Base-by-base conservation (phyloP, 2,888 invertebrate species). In the Chrysotoxum bicinctum region DNA sequence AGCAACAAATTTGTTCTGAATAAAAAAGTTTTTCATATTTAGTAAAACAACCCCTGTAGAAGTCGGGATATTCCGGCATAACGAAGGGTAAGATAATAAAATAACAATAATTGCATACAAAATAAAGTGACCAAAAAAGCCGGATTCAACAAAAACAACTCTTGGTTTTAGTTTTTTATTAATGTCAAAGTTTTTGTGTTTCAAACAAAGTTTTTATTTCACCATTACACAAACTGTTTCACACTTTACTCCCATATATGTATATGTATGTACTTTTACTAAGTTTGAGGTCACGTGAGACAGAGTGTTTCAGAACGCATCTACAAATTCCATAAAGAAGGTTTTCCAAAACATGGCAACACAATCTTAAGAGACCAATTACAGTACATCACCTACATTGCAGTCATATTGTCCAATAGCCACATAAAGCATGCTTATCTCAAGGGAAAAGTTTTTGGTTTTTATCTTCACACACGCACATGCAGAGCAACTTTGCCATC, bases 341-440 rank as follows among this genome's bases (percentile, higher is more conserved):
- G 52, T 54, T 43, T 30, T 16, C 1, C 16, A 54, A 54, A 19
- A 54, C 54, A 32, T 10, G 10, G 10, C 16, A 54, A 16, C 30
- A 54, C 30, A 54, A 54, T 54, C 54, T n/a, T 16, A 1, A 16
- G 54, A 32, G 54, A 54, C 16, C 54, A 54, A 54, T 54, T 54
- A 30, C 54, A 54, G 30, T 54, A 30, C 54, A 54, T 19, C 54
- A 3, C 16, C 30, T 26, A 10, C n/a, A 35, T 1, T 19, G 12
- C 54, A 32, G 19, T 19, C 2, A 35, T 26, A 3, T 26, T 4
- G 5, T 26, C 7, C 7, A 21, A 35, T 12, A 35, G 14, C 8
- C 21, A 21, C 14, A 32, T 58, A 21, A 56, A 32, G 6, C 19
- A 19, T 12, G 32, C 19, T 56, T 12, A 32, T 58, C 58, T 12